Conservation (phyloP, 30 jellyfish, hydroid and myxozoan species). For the Turritopsis dohrnii region DNA sequence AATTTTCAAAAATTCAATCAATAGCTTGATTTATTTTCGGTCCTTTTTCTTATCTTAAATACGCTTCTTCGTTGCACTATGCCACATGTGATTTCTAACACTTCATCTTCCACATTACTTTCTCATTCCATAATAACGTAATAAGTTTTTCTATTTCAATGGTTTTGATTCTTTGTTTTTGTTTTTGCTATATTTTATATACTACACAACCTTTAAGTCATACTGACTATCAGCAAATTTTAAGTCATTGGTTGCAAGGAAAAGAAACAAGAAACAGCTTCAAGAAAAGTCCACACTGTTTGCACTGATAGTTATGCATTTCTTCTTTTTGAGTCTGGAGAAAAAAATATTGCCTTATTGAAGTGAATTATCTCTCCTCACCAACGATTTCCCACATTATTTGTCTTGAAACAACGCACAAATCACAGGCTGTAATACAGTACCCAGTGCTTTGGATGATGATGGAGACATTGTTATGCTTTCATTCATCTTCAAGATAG, state of each 20-base stretch:
- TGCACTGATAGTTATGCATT: background rate
- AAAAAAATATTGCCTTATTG: background rate
- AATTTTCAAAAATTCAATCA: background rate
- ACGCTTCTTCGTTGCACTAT: background rate
- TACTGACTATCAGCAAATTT: background rate
- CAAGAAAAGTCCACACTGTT: background rate
- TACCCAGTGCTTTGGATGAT: background rate
- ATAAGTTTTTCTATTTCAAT: background rate
- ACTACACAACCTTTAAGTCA: background rate
- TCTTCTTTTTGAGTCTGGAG: background rate
- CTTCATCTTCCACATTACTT: background rate
- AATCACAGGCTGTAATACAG: too few relatives aligned
- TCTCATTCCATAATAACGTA: background rate
- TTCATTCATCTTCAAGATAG: background rate
- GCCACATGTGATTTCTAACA: background rate
- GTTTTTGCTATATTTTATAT: background rate
- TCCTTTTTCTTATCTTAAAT: background rate
- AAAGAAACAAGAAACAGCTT: background rate
- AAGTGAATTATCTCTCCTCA: background rate
- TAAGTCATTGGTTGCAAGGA: background rate
- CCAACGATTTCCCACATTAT: background rate
- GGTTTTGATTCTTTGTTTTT: background rate
- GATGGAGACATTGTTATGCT: background rate
- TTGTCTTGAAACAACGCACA: background rate
- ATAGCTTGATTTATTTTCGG: background rate